Evolutionary conservation across 2,888 invertebrate species (phyloP).

Genomic region (Cristatella mucedo): DNA sequence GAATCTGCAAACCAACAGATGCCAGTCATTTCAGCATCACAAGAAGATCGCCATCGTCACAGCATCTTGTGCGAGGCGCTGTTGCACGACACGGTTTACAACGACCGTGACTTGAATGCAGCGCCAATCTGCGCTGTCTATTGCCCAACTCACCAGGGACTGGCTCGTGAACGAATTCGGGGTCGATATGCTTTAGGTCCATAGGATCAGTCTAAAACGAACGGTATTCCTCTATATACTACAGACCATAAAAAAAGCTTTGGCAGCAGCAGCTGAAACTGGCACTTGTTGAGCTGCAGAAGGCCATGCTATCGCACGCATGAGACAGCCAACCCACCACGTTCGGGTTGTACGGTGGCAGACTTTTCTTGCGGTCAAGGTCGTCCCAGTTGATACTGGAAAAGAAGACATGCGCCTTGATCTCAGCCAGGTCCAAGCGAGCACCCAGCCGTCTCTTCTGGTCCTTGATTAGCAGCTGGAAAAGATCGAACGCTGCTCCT

Average conservation of each 20-base stretch:
- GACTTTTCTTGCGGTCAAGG: slow-evolving; percentile 41
- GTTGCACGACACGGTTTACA: too few species aligned
- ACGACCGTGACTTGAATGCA: neutral
- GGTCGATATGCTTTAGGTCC: slow-evolving; percentile 44
- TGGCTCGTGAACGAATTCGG: slow-evolving; percentile 43
- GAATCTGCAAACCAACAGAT: slow-evolving; percentile 2
- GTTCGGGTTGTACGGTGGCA: slow-evolving; percentile 47
- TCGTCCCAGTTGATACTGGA: slow-evolving; percentile 44
- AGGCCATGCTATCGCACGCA: neutral
- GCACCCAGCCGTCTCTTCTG: slow-evolving; percentile 43
- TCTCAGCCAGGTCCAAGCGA: slow-evolving; percentile 42
- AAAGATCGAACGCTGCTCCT: slow-evolving; percentile 7
- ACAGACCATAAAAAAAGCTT: too few species aligned
- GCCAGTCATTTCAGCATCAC: neutral
- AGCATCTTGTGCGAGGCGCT: too few species aligned
- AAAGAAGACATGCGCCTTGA: slow-evolving; percentile 46
- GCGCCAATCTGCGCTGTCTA: neutral
- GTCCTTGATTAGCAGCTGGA: slow-evolving; percentile 45
- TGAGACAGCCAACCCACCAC: slow-evolving; percentile 36
- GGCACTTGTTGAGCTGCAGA: too few species aligned
- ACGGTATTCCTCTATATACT: too few species aligned
- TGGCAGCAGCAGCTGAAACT: too few species aligned
- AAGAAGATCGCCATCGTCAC: too few species aligned
- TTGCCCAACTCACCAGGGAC: slow-evolving; percentile 35
- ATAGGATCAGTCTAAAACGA: slow-evolving; percentile 39